A percentile compares a stretch with the other conserved stretches of the same genome.
Evolutionary conservation across 2,113 vertebrate species (phyloP).

Genomic region (Chelonoidis abingdonii): DNA sequence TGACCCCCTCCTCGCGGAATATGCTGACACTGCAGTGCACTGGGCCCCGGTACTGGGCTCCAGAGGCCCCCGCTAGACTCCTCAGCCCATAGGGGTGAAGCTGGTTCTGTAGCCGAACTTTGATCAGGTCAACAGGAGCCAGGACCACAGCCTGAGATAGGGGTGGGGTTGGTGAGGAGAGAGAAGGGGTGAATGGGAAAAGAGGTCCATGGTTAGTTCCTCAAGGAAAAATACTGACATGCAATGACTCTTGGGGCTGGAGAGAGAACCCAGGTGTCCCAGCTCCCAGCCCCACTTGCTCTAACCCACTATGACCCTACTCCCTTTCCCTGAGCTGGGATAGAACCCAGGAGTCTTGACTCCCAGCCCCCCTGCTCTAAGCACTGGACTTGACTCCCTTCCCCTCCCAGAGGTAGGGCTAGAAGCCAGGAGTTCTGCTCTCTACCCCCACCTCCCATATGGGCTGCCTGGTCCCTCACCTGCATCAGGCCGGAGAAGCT

Average conservation of each 20-base stretch:
- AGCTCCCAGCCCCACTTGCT: neutral
- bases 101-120: constrained; percentile 88
- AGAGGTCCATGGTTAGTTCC: neutral
- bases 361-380: neutral
- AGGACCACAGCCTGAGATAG: constrained; percentile 74
- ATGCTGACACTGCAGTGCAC: constrained; percentile 80
- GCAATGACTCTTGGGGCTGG: neutral
- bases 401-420: neutral
- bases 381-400: neutral
- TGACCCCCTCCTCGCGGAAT: constrained; percentile 78
- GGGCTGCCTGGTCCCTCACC: constrained; percentile 46
- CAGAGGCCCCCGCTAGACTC: neutral
- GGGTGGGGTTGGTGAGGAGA: too few relatives aligned
- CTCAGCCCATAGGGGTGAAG: constrained; percentile 16
- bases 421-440: neutral
- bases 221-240: neutral
- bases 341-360: neutral
- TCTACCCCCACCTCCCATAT: too few relatives aligned
- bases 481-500: constrained; percentile 81
- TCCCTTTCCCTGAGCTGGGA: neutral
- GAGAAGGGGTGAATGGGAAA: neutral
- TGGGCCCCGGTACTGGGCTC: constrained; percentile 75
- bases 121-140: constrained; percentile 87
- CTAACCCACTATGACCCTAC: neutral
- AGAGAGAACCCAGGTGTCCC: neutral